phyloP scores from a whole-genome alignment of 2,888 invertebrate genomes.

The Cryptus armator region DNA sequence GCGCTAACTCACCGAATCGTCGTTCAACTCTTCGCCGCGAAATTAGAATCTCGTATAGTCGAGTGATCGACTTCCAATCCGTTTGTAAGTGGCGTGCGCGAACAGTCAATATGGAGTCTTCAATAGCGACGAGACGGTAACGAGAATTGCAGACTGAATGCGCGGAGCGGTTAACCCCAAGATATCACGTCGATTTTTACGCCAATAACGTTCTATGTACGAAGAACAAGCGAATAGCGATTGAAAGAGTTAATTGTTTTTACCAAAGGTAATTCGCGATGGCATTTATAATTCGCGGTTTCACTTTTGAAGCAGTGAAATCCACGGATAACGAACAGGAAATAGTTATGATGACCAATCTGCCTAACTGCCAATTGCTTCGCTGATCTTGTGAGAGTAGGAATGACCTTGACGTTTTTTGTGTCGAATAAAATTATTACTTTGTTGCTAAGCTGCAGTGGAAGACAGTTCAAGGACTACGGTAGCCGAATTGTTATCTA shows the following conservation, averaged over 20 bases:
- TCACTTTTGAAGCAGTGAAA: background rate
- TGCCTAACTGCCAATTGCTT: no score
- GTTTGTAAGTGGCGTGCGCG: background rate
- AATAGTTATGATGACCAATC: background rate
- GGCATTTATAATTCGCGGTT: background rate
- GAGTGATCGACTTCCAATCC: slow-evolving; percentile 56
- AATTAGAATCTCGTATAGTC: slow-evolving; percentile 72
- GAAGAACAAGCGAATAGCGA: background rate
- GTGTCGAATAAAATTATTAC: background rate
- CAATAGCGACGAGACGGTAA: background rate
- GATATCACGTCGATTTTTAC: slow-evolving; percentile 7
- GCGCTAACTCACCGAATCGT: slow-evolving; percentile 39
- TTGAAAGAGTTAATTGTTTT: background rate
- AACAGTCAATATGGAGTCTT: background rate
- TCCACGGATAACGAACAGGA: background rate
- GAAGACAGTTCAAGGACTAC: background rate
- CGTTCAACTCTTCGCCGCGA: slow-evolving; percentile 28
- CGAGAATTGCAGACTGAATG: background rate
- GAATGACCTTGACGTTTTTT: background rate
- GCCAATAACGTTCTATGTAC: background rate
- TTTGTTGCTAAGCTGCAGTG: background rate
- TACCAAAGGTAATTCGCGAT: background rate
- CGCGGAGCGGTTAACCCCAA: background rate
- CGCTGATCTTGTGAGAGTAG: no score
- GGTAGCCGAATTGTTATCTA: background rate